Evolutionary conservation across 1,140 invertebrate species (phyloP), one percentile per base, ranked within the genome.

Genomic region (Drosophila murphyi): DNA sequence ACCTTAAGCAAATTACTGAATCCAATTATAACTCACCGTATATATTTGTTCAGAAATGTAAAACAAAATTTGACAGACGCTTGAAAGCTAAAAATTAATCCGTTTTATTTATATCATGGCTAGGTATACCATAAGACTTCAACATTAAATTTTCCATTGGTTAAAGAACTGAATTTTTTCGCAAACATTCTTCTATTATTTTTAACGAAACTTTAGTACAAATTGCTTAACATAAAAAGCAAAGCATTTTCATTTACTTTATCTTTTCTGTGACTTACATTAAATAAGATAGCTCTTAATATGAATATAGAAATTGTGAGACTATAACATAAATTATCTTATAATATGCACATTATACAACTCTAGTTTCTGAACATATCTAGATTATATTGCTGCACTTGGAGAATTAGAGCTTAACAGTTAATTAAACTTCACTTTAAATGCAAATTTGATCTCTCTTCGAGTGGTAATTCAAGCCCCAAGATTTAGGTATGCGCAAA

Each of bases 401-500:
- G 20, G 34, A 57, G 35, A 29, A 28, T 4, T 56, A 7, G 5
- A 37, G n/a, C 34, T 45, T 34, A 29, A 20, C n/a, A 35, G 35
- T 35, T 12, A 60, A 35, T 60, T 28, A 48, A 45, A 47, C 41
- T 32, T 12, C 32, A 34, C 28, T 47, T 48, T 48, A 37, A 47
- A 37, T 60, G 43, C 57, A 60, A 48, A 60, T 60, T 60, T 60
- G 10, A 48, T 48, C 12, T 35, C 7, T 56, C 3, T 12, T 47
- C 31, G 52, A 10, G 20, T 65, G 51, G 20, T 37, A 67, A 54
- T 34, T 43, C 20, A 39, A 56, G 39, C 52, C 12, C 12, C 34
- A 67, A 52, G 45, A 12, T 37, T 67, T 67, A 51, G 59, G 32
- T 52, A 37, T 37, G 57, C 48, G 39, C 52, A 51, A 67, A 43